These are phyloP conservation scores for Penaeus japonicus DNA, from an alignment of 1,140 invertebrate genomes.

Conservation along the genomic window DNA sequence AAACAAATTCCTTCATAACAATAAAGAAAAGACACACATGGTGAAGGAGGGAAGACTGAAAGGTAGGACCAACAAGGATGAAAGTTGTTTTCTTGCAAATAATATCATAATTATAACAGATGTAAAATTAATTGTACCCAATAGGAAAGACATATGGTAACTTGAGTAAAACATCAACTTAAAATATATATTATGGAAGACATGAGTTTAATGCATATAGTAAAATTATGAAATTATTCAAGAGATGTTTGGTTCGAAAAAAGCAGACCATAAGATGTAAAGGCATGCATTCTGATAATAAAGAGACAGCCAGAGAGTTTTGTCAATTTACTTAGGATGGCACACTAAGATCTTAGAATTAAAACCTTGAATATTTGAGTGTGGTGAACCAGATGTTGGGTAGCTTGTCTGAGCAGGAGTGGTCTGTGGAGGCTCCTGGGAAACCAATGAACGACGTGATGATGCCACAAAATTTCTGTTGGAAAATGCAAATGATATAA, in stretches of 20 bases:
- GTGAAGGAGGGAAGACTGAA: neutral
- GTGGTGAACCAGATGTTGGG: conserved; percentile 37
- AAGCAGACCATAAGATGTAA: no score
- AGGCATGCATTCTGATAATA: no score
- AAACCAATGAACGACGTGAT: conserved; percentile 48
- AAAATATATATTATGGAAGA: no score
- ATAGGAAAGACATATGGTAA: no score
- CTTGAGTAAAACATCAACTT: no score
- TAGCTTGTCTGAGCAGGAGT: conserved; percentile 6
- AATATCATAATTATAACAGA: no score
- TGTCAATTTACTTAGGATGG: neutral
- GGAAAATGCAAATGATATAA: neutral
- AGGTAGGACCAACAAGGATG: neutral
- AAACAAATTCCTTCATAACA: neutral
- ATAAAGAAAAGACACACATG: neutral
- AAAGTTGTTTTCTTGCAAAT: no score
- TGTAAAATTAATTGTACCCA: no score
- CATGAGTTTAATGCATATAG: no score
- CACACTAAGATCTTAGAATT: neutral
- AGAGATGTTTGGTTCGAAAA: no score
- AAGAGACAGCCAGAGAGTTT: no score
- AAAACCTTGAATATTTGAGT: conserved; percentile 59
- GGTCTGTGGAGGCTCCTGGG: conserved; percentile 4
- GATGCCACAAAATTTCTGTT: conserved; percentile 59
- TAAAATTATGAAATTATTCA: no score